These are phyloP conservation scores for Onychostoma macrolepis DNA, from an alignment of 2,113 vertebrate genomes.

Conservation along the genomic window DNA sequence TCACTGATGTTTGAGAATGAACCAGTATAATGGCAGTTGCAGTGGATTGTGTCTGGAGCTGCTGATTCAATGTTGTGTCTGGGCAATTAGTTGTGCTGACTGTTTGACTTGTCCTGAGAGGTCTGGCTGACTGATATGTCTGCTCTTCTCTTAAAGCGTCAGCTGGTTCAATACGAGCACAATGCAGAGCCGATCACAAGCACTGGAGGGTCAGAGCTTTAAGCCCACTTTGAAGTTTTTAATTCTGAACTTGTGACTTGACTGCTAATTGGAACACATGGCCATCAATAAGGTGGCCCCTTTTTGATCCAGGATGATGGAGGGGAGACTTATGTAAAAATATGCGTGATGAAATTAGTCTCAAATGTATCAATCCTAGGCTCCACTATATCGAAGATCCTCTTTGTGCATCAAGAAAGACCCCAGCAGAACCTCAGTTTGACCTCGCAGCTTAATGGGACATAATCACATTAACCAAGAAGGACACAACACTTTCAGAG, in stretches of 20 bases:
- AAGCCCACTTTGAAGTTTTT: conserved; percentile 73
- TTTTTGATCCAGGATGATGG: background rate
- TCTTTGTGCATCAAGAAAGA: background rate
- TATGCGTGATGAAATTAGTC: background rate
- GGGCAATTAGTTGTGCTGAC: conserved; percentile 2
- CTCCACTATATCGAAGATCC: background rate
- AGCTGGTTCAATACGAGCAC: conserved; percentile 25
- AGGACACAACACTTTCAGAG: too few species aligned
- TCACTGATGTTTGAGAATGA: too few species aligned
- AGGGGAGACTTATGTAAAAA: background rate
- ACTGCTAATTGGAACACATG: conserved; percentile 64
- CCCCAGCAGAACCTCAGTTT: too few species aligned
- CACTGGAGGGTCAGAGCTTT: conserved; percentile 62
- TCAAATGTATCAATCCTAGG: background rate
- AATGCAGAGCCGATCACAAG: conserved; percentile 69
- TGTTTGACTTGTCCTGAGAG: background rate
- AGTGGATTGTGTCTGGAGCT: too few species aligned
- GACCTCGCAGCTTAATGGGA: too few species aligned
- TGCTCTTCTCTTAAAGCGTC: background rate
- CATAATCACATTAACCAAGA: too few species aligned
- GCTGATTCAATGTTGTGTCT: background rate
- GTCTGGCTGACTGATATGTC: background rate
- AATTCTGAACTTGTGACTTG: conserved; percentile 71
- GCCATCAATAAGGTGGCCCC: conserved; percentile 49
- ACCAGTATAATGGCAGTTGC: too few species aligned